Conservation (phyloP, 2,113 vertebrate genomes). For the Bostrychus sinensis region DNA sequence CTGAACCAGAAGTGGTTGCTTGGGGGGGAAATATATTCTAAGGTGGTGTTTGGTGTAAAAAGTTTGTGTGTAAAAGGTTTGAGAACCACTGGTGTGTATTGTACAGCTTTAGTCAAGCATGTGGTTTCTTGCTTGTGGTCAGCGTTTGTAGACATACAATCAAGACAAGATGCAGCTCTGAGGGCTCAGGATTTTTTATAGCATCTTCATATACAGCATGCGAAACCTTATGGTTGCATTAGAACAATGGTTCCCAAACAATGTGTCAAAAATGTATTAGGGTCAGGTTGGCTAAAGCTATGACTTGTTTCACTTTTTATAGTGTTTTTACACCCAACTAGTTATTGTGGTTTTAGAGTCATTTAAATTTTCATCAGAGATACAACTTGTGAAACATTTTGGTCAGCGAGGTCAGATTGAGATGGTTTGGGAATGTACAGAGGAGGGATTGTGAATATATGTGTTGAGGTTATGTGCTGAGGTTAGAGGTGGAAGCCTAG, state of each 20-base stretch:
- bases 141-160: slow-evolving; percentile 21
- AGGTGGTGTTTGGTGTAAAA: background rate
- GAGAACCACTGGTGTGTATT: background rate
- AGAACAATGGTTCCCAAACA: background rate
- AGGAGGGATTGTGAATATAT: too few relatives aligned
- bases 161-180: background rate
- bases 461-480: too few relatives aligned
- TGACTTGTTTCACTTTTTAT: too few relatives aligned
- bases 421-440: too few relatives aligned
- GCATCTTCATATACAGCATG: background rate
- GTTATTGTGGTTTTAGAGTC: too few relatives aligned
- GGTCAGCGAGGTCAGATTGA: too few relatives aligned
- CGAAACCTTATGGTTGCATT: background rate
- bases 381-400: too few relatives aligned
- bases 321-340: too few relatives aligned
- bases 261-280: too few relatives aligned
- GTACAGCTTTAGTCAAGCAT: background rate
- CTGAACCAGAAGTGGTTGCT: background rate
- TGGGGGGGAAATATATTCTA: background rate
- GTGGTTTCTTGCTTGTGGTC: background rate
- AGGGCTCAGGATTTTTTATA: background rate
- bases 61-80: background rate
- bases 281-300: too few relatives aligned
- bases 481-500: too few relatives aligned
- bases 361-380: too few relatives aligned